Base-by-base conservation (phyloP, 2,113 vertebrate genomes). In the Paratilapia polleni region DNA sequence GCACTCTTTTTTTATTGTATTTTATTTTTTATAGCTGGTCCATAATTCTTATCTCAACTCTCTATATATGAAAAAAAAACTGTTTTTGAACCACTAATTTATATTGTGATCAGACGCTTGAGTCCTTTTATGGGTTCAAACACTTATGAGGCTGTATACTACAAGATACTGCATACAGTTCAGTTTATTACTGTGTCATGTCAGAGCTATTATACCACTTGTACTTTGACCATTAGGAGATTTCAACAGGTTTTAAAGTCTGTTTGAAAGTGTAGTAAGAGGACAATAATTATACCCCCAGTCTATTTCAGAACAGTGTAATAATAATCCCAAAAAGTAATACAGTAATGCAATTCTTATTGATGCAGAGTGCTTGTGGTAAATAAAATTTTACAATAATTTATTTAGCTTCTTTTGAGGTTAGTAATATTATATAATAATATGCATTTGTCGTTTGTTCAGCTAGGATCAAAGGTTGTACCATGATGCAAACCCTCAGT, bases 401-500 rank as follows among this genome's bases (percentile, higher is more conserved):
- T 59, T 68, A 8, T 68, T 17, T 60, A 34, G 47, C 28, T 57
- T 62, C n/a, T 70, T 80, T 58, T 57, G 19, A 62, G 61, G 41
- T 62, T 64, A 15, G 34, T 22, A 58, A 19, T 68, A 24, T 75
- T 8, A 6, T 19, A 34, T 59, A 31, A 17, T 31, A 26, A 26
- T 58, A 59, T 56, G 9, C 31, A 9, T 49, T 1, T 57, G 58
- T 15, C 5, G 15, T 68, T 63, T 74, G 26, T 80, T 62, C 85
- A 28, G 68, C 38, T 47, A 3, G 54, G 84, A 62, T 87, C 61
- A 89, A 73, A 77, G 60, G 76, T 85, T 74, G 54, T 68, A 77
- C n/a, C 12, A 64, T 91, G 77, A 73, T 38, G 28, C 19, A 78
- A 76, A 80, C 49, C 8, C 43, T 73, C 22, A 56, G 8, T 58